Evolutionary conservation across 1,140 invertebrate species (phyloP).

Genomic region (Caenorhabditis tropicalis): DNA sequence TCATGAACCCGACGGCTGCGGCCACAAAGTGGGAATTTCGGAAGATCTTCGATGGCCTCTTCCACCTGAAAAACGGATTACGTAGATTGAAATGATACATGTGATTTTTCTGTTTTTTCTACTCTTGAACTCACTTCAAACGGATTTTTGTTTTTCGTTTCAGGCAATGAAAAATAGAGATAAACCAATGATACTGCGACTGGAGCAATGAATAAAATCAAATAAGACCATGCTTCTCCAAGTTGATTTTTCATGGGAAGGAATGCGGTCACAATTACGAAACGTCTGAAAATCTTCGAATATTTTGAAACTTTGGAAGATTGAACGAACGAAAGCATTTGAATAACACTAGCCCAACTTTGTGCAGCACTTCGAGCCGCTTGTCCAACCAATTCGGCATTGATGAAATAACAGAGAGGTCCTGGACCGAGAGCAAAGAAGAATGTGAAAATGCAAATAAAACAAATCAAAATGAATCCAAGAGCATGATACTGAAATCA

Average conservation of each 20-base stretch:
- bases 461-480: constrained; percentile 62
- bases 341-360: constrained; percentile 65
- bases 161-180: constrained; percentile 62
- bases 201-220: constrained; percentile 63
- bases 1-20: constrained; percentile 2
- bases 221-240: constrained; percentile 60
- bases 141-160: constrained; percentile 66
- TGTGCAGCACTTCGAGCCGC: constrained; percentile 66
- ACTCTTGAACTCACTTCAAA: constrained; percentile 54
- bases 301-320: background rate
- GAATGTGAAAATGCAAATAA: constrained; percentile 65
- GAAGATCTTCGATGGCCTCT: constrained; percentile 46
- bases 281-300: constrained; percentile 54
- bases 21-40: constrained; percentile 17
- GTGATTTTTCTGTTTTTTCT: background rate
- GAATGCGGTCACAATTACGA: constrained; percentile 60
- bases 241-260: constrained; percentile 63
- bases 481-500: constrained; percentile 60
- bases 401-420: constrained; percentile 66
- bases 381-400: constrained; percentile 65
- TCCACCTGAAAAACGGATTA: constrained; percentile 36
- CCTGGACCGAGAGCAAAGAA: constrained; percentile 66
- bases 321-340: constrained; percentile 65
- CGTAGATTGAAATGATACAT: background rate
- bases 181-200: constrained; percentile 62